Conservation (phyloP, 2,113 vertebrate genomes). For the Crotalus helleri region DNA sequence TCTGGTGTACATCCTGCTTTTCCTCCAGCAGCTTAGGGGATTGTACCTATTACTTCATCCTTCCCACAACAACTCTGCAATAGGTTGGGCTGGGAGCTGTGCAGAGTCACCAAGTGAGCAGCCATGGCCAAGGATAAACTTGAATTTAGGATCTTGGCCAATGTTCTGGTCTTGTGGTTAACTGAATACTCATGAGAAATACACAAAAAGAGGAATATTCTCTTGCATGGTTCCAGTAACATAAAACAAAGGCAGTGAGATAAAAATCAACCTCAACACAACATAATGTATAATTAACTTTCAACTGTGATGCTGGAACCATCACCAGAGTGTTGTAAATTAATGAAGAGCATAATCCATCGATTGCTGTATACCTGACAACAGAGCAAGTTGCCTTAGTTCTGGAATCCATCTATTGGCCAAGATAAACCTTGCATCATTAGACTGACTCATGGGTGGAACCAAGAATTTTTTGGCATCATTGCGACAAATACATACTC, state of each 20-base stretch:
- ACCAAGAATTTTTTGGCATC: background rate
- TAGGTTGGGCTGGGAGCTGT: background rate
- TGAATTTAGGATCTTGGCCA: background rate
- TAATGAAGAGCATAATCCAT: background rate
- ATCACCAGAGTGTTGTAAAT: background rate
- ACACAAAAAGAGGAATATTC: background rate
- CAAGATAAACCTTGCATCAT: background rate
- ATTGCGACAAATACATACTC: background rate
- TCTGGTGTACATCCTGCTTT: background rate
- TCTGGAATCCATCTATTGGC: background rate
- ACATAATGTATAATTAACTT: background rate
- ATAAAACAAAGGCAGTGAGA: background rate
- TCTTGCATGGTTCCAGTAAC: background rate
- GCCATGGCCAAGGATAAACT: background rate
- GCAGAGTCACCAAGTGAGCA: background rate
- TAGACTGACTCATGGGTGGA: background rate
- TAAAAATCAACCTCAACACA: background rate
- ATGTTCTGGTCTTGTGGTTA: background rate
- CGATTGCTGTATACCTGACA: background rate
- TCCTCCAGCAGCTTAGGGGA: background rate
- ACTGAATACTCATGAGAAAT: background rate
- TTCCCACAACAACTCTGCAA: background rate
- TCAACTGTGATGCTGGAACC: background rate
- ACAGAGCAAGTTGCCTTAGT: background rate
- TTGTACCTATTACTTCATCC: background rate